Evolutionary conservation across 1,140 invertebrate genomes (phyloP).

Genomic region (Telenomus remus): DNA sequence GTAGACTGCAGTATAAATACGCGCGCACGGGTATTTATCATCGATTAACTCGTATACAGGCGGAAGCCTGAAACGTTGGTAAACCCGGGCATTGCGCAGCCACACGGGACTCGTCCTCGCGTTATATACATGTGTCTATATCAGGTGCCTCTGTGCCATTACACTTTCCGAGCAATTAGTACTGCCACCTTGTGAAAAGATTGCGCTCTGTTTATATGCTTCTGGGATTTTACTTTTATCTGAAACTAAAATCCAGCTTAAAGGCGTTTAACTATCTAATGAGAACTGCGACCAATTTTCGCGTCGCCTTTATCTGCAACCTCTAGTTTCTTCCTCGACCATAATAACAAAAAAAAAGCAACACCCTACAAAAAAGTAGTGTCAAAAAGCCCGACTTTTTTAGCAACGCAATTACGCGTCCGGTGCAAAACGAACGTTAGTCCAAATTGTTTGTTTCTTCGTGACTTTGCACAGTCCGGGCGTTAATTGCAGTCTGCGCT

Average conservation of each 20-base stretch:
- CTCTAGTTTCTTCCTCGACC: too few relatives aligned
- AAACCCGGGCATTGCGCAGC: conserved; percentile 51
- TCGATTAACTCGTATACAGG: conserved; percentile 68
- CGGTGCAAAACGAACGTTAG: conserved; percentile 38
- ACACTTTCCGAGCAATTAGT: conserved; percentile 64
- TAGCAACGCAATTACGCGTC: conserved; percentile 34
- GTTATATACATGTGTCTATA: conserved; percentile 58
- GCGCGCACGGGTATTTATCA: conserved; percentile 68
- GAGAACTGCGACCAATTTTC: conserved; percentile 13
- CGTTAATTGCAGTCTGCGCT: conserved; percentile 49
- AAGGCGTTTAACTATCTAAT: conserved; percentile 43
- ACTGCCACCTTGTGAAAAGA: conserved; percentile 59
- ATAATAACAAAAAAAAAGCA: too few relatives aligned
- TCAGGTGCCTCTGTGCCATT: conserved; percentile 56
- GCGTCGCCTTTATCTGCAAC: conserved; percentile 3
- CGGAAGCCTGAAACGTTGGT: conserved; percentile 44
- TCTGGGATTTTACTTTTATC: conserved; percentile 56
- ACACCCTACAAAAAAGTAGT: too few relatives aligned
- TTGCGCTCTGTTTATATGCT: conserved; percentile 51
- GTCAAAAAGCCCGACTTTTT: conserved; percentile 18
- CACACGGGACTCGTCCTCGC: conserved; percentile 60
- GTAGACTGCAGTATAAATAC: conserved; percentile 44
- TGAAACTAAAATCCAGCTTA: conserved; percentile 43
- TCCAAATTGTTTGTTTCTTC: conserved; percentile 34
- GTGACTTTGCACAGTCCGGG: conserved; percentile 10